Conservation (phyloP, 2,113 vertebrate genomes). For the Camelus dromedarius region DNA sequence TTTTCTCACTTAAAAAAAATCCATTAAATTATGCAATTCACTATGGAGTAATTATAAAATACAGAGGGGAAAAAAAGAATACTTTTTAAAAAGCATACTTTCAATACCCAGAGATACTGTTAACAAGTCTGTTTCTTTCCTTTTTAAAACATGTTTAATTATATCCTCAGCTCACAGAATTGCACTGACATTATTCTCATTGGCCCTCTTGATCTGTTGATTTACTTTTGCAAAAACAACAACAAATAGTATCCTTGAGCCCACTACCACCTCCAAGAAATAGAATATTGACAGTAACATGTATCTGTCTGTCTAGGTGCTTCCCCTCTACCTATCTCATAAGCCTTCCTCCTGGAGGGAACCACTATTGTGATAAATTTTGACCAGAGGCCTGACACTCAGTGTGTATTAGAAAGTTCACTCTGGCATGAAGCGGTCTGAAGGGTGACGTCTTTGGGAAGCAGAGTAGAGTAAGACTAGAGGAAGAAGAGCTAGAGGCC, state of each 20-base stretch:
- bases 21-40: not conserved
- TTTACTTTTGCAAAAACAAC: conserved; percentile 30
- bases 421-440: not conserved
- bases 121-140: not conserved
- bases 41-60: not conserved
- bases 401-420: not conserved
- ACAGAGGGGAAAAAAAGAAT: not conserved
- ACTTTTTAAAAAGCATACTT: not conserved
- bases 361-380: not conserved
- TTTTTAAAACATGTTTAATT: not conserved
- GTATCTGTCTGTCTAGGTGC: not conserved
- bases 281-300: not conserved
- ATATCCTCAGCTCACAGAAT: not conserved
- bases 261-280: not conserved
- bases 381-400: not conserved
- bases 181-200: not conserved
- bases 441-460: not conserved
- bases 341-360: not conserved
- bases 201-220: not conserved
- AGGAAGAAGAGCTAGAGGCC: not conserved
- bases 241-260: not conserved
- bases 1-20: not conserved
- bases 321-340: not conserved
- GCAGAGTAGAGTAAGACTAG: not conserved
- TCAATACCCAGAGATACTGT: not conserved